These are phyloP conservation scores for Onthophagus sagittarius DNA, from an alignment of 2,888 invertebrate genomes.

Conservation along the genomic window DNA sequence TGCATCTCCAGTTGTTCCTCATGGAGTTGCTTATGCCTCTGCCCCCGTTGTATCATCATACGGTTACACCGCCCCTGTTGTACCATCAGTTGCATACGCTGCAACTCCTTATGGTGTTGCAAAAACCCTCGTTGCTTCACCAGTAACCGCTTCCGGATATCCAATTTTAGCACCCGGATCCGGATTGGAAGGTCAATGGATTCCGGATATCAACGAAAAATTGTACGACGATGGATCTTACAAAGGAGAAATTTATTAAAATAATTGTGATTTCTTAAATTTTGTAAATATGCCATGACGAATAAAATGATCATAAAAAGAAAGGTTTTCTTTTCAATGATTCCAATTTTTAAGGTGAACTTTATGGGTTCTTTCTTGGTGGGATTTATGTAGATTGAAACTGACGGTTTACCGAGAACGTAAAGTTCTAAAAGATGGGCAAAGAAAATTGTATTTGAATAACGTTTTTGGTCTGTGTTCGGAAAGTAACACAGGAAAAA, in stretches of 20 bases:
- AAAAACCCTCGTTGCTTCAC: conserved; percentile 23
- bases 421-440: too few relatives aligned
- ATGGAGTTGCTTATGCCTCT: conserved; percentile 12
- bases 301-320: neutral
- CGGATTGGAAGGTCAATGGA: conserved; percentile 35
- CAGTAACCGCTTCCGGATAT: conserved; percentile 27
- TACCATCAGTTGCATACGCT: neutral
- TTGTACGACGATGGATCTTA: conserved; percentile 41
- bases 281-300: neutral
- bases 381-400: too few relatives aligned
- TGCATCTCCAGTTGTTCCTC: neutral
- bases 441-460: too few relatives aligned
- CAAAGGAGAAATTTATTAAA: conserved; percentile 31
- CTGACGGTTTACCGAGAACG: too few relatives aligned
- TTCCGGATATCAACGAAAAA: conserved; percentile 34
- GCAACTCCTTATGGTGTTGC: conserved; percentile 11
- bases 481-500: too few relatives aligned
- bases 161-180: conserved; percentile 31
- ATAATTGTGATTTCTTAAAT: neutral
- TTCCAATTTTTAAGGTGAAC: too few relatives aligned
- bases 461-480: too few relatives aligned
- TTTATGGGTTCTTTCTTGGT: too few relatives aligned
- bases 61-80: conserved; percentile 10
- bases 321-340: too few relatives aligned
- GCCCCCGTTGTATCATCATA: conserved; percentile 5